phyloP scores from a whole-genome alignment of 2,888 invertebrate genomes.

The Macrophya alboannulata region DNA sequence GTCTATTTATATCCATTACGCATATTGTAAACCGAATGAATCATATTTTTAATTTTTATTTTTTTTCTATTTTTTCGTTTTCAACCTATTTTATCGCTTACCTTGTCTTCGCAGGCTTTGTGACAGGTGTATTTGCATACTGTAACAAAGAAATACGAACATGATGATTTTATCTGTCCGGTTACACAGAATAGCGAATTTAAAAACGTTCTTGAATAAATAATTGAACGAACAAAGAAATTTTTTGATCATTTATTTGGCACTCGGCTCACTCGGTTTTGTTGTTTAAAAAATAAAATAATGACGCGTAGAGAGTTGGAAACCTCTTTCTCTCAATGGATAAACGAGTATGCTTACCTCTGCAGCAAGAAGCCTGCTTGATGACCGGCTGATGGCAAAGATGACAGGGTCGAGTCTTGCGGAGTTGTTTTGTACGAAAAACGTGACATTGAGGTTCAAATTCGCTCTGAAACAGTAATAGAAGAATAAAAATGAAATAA shows the following conservation, averaged over 20 bases:
- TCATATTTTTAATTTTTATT: neutral
- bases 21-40: neutral
- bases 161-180: slow-evolving; percentile 31
- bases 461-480: slow-evolving; percentile 85
- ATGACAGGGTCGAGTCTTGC: slow-evolving; percentile 89
- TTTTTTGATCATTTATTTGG: neutral
- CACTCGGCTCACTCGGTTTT: neutral
- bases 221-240: neutral
- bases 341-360: slow-evolving; percentile 83
- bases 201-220: neutral
- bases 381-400: slow-evolving; percentile 90
- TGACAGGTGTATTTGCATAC: slow-evolving; percentile 93
- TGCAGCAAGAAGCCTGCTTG: slow-evolving; percentile 89
- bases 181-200: neutral
- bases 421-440: slow-evolving; percentile 89
- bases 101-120: slow-evolving; percentile 90
- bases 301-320: neutral
- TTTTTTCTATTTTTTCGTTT: neutral
- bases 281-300: neutral
- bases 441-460: slow-evolving; percentile 87
- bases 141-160: slow-evolving; percentile 82
- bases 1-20: neutral
- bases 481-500: neutral
- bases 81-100: slow-evolving; percentile 80
- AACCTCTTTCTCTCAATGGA: neutral